Evolutionary conservation across 2,888 invertebrate species (phyloP).

Genomic region (Chironomus tentans): DNA sequence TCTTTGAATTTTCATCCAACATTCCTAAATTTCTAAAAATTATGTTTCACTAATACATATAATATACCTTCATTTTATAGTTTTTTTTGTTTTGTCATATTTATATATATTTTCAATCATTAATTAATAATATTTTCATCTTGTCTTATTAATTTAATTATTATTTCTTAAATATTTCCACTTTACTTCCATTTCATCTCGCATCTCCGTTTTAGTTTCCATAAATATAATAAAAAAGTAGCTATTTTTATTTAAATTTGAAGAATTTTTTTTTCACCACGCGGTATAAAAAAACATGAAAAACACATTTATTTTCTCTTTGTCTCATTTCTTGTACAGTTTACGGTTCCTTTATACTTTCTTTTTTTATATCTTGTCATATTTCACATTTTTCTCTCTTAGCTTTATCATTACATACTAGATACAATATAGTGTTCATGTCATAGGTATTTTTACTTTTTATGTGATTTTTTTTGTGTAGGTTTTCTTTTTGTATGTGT

Average conservation of each 20-base stretch:
- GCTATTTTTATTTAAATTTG: conserved; percentile 11
- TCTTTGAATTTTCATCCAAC: background rate
- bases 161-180: background rate
- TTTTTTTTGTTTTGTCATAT: too few species aligned
- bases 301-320: background rate
- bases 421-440: too few species aligned
- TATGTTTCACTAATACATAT: conserved; percentile 2
- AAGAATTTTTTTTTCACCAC: conserved; percentile 10
- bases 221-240: conserved; percentile 22
- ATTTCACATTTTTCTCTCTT: background rate
- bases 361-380: background rate
- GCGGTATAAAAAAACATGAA: background rate
- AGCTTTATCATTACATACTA: too few species aligned
- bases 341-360: background rate
- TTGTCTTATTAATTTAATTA: background rate
- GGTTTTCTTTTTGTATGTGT: background rate
- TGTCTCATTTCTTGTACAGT: background rate
- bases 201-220: background rate
- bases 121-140: background rate
- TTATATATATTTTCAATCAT: background rate
- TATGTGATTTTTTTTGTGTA: background rate
- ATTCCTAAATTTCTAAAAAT: background rate
- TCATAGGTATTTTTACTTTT: background rate
- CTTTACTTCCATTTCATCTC: too few species aligned
- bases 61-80: background rate